Evolutionary conservation across 1,140 invertebrate genomes (phyloP).

Genomic region (Drosophila repleta): DNA sequence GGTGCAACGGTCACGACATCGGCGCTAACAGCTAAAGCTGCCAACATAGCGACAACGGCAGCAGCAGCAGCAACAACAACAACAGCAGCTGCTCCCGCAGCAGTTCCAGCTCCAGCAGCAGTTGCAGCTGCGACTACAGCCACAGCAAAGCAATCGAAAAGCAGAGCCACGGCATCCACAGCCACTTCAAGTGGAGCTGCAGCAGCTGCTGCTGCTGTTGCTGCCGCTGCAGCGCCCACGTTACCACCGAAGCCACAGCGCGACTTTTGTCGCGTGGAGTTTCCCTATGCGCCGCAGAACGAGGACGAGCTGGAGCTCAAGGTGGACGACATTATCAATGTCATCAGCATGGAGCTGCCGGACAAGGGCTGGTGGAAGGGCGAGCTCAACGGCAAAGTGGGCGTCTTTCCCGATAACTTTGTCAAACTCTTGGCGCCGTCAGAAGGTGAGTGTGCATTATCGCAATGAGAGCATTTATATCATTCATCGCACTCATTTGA

Average conservation of each 20-base stretch:
- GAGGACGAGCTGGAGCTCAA: conserved; percentile 96
- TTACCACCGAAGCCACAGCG: conserved; percentile 88
- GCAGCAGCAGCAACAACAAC: conserved; percentile 11
- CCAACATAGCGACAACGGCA: conserved; percentile 35
- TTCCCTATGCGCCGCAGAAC: conserved; percentile 95
- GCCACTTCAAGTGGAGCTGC: conserved; percentile 23
- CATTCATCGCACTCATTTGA: not conserved
- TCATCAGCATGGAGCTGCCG: conserved; percentile 93
- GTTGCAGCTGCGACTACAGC: conserved; percentile 29
- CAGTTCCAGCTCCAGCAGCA: conserved; percentile 31
- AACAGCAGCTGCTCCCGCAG: conserved; percentile 24
- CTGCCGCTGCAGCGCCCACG: conserved; percentile 75
- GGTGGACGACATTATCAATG: conserved; percentile 95
- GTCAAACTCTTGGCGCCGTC: conserved; percentile 87
- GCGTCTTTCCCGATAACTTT: conserved; percentile 99
- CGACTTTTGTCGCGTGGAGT: conserved; percentile 93
- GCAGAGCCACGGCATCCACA: conserved; percentile 56
- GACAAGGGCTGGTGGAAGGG: conserved; percentile 99
- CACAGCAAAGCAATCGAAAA: conserved; percentile 63
- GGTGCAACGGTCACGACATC: conserved; percentile 65
- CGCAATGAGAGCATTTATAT: not conserved
- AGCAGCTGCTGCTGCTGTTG: conserved; percentile 12
- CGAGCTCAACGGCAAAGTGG: conserved; percentile 93
- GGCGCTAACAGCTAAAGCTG: conserved; percentile 51
- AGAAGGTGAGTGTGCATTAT: conserved; percentile 79